Conservation (phyloP, 2,888 invertebrate species). For the Metalampra italica region DNA sequence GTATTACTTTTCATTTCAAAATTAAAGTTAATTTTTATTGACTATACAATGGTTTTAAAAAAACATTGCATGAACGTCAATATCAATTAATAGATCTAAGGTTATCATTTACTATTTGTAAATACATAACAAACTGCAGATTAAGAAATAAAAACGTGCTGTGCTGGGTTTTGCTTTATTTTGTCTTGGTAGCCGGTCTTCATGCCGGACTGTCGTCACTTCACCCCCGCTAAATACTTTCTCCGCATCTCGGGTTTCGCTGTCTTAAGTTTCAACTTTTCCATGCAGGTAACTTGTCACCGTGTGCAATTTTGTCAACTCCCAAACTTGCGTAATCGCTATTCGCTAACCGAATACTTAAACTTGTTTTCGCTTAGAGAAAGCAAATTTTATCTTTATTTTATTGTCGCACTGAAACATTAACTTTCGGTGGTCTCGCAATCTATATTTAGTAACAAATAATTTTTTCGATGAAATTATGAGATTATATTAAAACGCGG, state of each 20-base stretch:
- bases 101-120: too few species aligned
- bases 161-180: not conserved
- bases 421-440: constrained; percentile 34
- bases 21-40: too few species aligned
- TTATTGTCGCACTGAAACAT: constrained; percentile 29
- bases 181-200: not conserved
- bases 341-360: constrained; percentile 47
- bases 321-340: constrained; percentile 56
- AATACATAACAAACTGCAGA: too few species aligned
- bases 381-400: constrained; percentile 47
- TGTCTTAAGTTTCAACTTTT: constrained; percentile 48
- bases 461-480: constrained; percentile 13
- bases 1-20: not conserved
- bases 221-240: constrained; percentile 45
- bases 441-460: not conserved
- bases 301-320: constrained; percentile 57
- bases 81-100: too few species aligned
- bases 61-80: too few species aligned
- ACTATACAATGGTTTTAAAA: too few species aligned
- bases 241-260: constrained; percentile 44
- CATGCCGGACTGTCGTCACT: constrained; percentile 24
- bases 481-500: not conserved
- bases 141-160: not conserved
- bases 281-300: constrained; percentile 39
- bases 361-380: constrained; percentile 62